Base-by-base conservation (phyloP, 1,140 invertebrate species). In the Bombus superbus region DNA sequence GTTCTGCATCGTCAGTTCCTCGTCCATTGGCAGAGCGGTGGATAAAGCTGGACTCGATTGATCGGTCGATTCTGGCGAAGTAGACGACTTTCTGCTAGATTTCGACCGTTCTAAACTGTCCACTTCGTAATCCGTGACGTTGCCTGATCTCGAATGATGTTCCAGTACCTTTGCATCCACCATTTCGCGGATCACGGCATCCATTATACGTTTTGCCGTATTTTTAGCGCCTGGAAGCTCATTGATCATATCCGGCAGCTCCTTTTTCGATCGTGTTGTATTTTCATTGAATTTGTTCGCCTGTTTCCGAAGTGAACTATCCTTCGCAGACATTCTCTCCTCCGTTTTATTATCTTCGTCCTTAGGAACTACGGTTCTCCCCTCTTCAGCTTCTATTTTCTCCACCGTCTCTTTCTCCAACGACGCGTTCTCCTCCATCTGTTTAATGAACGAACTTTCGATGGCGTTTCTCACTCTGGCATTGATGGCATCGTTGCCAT, bases 1-100 rank as follows among this genome's bases (percentile, higher is more conserved):
- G 92, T 97, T 97, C 84, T 96, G 96, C 95, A 97, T 97, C 8
- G 97, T 97, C 82, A 98, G 92, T 93, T 98, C 97, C 94, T 98
- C 97, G 89, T 97, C 97, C 93, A 97, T 95, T 0, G 97, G 97
- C 76, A 97, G 89, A 11, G 97, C 97, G 2, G 96, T 96, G 76
- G 97, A 97, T 53, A 97, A 91, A 73, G 96, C 96, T 3, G 97
- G 97, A 91, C 96, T 97, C 0, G 97, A 96, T 91, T 97, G 97
- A 9, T 92, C 91, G 28, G 89, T 91, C 1, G 97, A 97, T 35
- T 97, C 97, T 1, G 96, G 96, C 0, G 97, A 96, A 15, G 96
- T 96, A 10, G 96, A 95, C 15, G 95, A 95, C n/a, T 94, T 95
- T 6, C 94, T 93, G 40, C 86, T 92, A 75, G 92, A 94, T 81